Evolutionary conservation across 2,888 invertebrate genomes (phyloP), one percentile per base, ranked within the genome.

Genomic region (Lithosia quadra): DNA sequence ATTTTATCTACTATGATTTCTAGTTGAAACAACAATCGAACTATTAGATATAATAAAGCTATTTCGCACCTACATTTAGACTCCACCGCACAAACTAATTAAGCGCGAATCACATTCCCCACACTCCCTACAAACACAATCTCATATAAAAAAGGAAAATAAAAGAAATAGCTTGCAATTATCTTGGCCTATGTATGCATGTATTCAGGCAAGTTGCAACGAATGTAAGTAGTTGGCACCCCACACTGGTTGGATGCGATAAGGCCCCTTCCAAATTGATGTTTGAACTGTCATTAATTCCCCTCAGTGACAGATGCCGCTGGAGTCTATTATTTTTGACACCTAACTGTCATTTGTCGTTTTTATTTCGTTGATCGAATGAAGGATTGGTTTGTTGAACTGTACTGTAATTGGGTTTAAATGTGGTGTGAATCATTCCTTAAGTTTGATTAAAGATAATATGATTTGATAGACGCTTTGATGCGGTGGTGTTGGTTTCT

Each of bases 211-310:
- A 62, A 69, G 57, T 72, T 76, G 59, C 69, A 73, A 63, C 24
- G 62, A 77, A 28, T 79, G 85, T 83, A 86, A 84, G 86, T 88
- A 85, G 85, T 86, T 79, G 82, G 79, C 87, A 86, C 92, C 92
- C 90, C 83, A 84, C 82, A 75, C 92, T 91, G 93, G 84, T 77
- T 71, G 81, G 73, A 57, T 63, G 84, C 90, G 93, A 93, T 94
- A 94, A 93, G 91, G 90, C 86, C 84, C 84, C 84, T 76, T 75
- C 90, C 82, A 90, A 93, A 93, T 93, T 91, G 93, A 91, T 93
- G 92, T 94, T 94, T 94, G 92, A 94, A 93, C 91, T 91, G 89
- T 90, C 92, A 94, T 94, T 94, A 94, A 93, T 91, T 90, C 91
- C 87, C 87, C 79, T 84, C 87, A 80, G 77, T 84, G 90, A 91